phyloP scores from a whole-genome alignment of 2,113 vertebrate species.

The Cyprinodon variegatus region DNA sequence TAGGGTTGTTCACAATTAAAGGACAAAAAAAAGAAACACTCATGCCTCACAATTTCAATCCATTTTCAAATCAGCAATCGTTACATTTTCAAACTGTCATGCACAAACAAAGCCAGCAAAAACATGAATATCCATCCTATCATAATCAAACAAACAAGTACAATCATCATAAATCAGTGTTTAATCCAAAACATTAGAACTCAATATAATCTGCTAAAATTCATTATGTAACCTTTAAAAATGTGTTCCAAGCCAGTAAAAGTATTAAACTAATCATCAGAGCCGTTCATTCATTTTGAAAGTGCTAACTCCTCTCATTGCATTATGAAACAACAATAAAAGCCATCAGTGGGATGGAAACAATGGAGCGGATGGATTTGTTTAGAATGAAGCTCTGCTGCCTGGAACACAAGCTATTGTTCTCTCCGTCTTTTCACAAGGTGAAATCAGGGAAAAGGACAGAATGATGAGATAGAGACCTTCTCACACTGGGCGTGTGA shows the following conservation, averaged over 20 bases:
- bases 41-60: constrained; percentile 59
- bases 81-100: constrained; percentile 52
- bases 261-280: constrained; percentile 17
- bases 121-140: constrained; percentile 11
- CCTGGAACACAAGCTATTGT: constrained; percentile 12
- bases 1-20: background rate
- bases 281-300: constrained; percentile 23
- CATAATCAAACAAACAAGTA: constrained; percentile 33
- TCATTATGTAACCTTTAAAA: constrained; percentile 9
- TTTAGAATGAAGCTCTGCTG: constrained; percentile 28
- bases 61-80: constrained; percentile 30
- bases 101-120: constrained; percentile 38
- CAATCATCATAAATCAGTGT: constrained; percentile 31
- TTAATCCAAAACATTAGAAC: constrained; percentile 20
- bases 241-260: constrained; percentile 18
- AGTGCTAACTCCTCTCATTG: constrained; percentile 19
- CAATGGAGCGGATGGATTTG: constrained; percentile 10
- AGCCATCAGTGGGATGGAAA: constrained; percentile 32
- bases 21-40: constrained; percentile 30
- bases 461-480: constrained; percentile 53
- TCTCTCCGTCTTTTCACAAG: constrained; percentile 21
- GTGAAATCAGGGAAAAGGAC: constrained; percentile 45
- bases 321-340: constrained; percentile 25
- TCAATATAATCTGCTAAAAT: constrained; percentile 13
- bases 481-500: constrained; percentile 50